A percentile compares a stretch with the other conserved stretches of the same genome.
These are phyloP conservation scores for Pseudochromis fuscus DNA, from an alignment of 2,797 vertebrate genomes.

Conservation along the genomic window DNA sequence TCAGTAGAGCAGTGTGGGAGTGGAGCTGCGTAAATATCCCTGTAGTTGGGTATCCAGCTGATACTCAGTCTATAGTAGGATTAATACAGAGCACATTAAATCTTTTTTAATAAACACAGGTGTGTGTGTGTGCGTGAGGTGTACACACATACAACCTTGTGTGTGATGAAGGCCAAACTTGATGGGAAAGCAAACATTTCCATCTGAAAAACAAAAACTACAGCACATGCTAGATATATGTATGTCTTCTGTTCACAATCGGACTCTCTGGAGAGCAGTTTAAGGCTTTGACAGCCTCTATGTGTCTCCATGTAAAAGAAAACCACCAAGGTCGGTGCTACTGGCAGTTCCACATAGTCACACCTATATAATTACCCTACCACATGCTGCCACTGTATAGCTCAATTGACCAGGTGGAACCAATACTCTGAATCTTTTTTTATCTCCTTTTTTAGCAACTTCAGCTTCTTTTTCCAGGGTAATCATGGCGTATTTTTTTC, in stretches of 20 bases:
- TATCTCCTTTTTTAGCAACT: constrained; percentile 63
- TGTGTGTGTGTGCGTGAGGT: constrained; percentile 32
- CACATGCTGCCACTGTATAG: constrained; percentile 54
- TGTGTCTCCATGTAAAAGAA: constrained; percentile 58
- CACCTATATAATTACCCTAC: constrained; percentile 74
- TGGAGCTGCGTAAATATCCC: constrained; percentile 61
- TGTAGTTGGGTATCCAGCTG: constrained; percentile 11
- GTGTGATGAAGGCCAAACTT: constrained; percentile 40
- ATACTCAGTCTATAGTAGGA: constrained; percentile 17
- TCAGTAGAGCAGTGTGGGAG: constrained; percentile 54
- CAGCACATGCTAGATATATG: constrained; percentile 34
- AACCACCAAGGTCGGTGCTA: constrained; percentile 66
- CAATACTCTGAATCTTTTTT: constrained; percentile 75
- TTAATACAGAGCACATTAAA: constrained; percentile 54
- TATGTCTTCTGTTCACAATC: constrained; percentile 44
- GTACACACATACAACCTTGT: constrained; percentile 28
- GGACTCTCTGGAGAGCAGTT: constrained; percentile 34
- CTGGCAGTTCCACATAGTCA: constrained; percentile 65
- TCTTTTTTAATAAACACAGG: constrained; percentile 34
- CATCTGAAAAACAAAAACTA: constrained; percentile 19
- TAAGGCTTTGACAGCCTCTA: constrained; percentile 32
- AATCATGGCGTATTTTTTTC: constrained; percentile 71
- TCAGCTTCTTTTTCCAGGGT: constrained; percentile 69
- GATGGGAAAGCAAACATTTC: constrained; percentile 37
- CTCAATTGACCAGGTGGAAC: constrained; percentile 77